Conservation (phyloP, 2,113 vertebrate genomes). For the Clarias magur region DNA sequence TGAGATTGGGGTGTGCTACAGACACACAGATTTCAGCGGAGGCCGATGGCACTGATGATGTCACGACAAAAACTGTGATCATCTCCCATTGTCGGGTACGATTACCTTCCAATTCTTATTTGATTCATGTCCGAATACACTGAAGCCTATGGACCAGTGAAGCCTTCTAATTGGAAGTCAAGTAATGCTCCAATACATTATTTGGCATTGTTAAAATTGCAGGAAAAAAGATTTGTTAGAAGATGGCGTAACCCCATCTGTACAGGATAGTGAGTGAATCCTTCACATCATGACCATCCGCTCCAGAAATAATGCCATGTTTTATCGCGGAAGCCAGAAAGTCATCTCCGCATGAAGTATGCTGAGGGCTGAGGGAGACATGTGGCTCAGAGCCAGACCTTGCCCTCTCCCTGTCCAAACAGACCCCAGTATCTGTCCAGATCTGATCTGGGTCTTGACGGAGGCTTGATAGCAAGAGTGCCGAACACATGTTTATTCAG, state of each 20-base stretch:
- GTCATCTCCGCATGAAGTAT: background rate
- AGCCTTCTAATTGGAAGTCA: background rate
- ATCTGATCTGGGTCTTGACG: conserved; percentile 22
- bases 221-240: background rate
- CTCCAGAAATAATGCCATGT: background rate
- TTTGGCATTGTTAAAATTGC: background rate
- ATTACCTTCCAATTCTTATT: too few species aligned
- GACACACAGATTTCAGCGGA: too few species aligned
- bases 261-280: background rate
- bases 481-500: conserved; percentile 48
- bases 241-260: background rate
- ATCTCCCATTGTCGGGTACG: too few species aligned
- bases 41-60: too few species aligned
- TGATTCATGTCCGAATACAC: too few species aligned
- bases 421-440: conserved; percentile 28
- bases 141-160: too few species aligned
- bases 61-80: too few species aligned
- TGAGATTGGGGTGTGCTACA: too few species aligned
- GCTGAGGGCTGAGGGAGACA: conserved; percentile 16
- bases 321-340: background rate
- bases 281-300: background rate
- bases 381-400: conserved; percentile 41
- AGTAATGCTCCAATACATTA: background rate
- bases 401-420: conserved; percentile 27
- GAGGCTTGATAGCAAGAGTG: conserved; percentile 20